Conservation (phyloP, 2,888 invertebrate genomes). For the Agrotis clavis region DNA sequence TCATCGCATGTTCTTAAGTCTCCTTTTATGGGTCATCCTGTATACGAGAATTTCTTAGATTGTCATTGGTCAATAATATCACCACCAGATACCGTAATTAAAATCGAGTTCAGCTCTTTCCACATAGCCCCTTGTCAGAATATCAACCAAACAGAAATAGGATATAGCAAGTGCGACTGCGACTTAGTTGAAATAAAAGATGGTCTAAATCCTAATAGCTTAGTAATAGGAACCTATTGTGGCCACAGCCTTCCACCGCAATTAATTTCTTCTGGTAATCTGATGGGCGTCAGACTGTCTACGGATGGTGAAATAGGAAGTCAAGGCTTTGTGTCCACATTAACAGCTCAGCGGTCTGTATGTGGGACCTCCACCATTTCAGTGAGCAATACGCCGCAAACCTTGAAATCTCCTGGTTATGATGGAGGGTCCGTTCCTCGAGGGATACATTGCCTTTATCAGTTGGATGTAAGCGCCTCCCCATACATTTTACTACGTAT, state of each 20-base stretch:
- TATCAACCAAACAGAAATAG: constrained; percentile 82
- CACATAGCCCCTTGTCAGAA: constrained; percentile 88
- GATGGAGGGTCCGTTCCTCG: constrained; percentile 76
- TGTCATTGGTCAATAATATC: constrained; percentile 94
- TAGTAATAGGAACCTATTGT: constrained; percentile 93
- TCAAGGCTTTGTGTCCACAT: constrained; percentile 92
- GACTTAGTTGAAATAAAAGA: constrained; percentile 95
- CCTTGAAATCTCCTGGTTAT: constrained; percentile 80
- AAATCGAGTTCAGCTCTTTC: constrained; percentile 90
- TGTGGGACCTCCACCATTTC: constrained; percentile 77
- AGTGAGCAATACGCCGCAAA: constrained; percentile 66
- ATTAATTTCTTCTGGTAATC: constrained; percentile 91
- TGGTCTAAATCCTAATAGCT: constrained; percentile 93
- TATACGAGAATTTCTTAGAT: constrained; percentile 93
- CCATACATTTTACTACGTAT: constrained; percentile 71
- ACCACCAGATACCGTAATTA: constrained; percentile 91
- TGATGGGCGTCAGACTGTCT: constrained; percentile 92
- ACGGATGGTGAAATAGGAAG: constrained; percentile 92
- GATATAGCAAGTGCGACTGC: constrained; percentile 91
- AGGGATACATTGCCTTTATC: constrained; percentile 81
- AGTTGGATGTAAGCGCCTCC: constrained; percentile 65
- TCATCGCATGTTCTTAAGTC: constrained; percentile 81
- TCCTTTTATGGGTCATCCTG: constrained; percentile 77
- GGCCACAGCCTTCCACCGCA: constrained; percentile 91
- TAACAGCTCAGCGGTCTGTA: constrained; percentile 85